Evolutionary conservation across 2,888 invertebrate species (phyloP).

Genomic region (Orchesella flavescens): DNA sequence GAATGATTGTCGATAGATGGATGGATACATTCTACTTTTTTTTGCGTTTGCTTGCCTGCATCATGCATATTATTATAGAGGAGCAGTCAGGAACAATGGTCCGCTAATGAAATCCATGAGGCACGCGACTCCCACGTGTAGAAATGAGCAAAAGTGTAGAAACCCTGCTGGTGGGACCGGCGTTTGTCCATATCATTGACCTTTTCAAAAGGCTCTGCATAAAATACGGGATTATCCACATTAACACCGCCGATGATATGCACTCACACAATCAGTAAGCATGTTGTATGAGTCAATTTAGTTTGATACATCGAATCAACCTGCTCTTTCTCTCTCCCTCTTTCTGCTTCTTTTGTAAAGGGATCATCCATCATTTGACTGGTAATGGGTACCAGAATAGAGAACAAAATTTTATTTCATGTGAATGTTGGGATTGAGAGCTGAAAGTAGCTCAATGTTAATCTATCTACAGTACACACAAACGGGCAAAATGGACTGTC

Average conservation of each 20-base stretch:
- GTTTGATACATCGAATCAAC: slow-evolving; percentile 26
- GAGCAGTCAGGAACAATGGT: slow-evolving; percentile 66
- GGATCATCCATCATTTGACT: slow-evolving; percentile 49
- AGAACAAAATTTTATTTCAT: neutral
- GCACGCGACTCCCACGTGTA: slow-evolving; percentile 72
- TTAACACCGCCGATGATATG: slow-evolving; percentile 67
- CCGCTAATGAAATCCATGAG: slow-evolving; percentile 70
- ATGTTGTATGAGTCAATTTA: slow-evolving; percentile 50
- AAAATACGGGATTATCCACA: slow-evolving; percentile 67
- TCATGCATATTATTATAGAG: slow-evolving; percentile 55
- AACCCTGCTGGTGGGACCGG: slow-evolving; percentile 70
- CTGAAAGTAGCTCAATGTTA: neutral
- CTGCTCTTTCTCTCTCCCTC: slow-evolving; percentile 16
- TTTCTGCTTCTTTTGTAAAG: neutral
- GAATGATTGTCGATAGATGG: neutral
- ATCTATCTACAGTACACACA: neutral
- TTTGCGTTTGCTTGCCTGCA: slow-evolving; percentile 2
- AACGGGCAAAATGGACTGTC: neutral
- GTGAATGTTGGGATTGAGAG: neutral
- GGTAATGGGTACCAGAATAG: neutral
- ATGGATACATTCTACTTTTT: neutral
- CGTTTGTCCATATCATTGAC: slow-evolving; percentile 70
- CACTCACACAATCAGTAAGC: neutral
- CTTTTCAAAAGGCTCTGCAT: slow-evolving; percentile 42
- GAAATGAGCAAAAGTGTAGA: slow-evolving; percentile 52